These are phyloP conservation scores for Caenorhabditis angaria DNA, from an alignment of 2,888 invertebrate species.

Conservation along the genomic window DNA sequence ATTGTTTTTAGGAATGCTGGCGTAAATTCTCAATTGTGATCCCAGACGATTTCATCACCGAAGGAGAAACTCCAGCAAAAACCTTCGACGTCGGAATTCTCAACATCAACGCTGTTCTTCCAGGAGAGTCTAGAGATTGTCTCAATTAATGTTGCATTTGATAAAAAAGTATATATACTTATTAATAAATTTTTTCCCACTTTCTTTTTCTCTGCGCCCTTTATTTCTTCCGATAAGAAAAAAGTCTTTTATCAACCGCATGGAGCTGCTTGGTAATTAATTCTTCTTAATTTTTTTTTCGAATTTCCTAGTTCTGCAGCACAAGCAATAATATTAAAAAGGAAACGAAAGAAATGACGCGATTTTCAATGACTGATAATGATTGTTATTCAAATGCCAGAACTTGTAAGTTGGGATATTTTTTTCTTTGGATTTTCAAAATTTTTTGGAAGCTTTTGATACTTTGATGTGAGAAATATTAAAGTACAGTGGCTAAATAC, in stretches of 20 bases:
- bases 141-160: constrained; percentile 48
- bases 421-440: too few species aligned
- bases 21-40: constrained; percentile 62
- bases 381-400: not conserved
- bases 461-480: too few species aligned
- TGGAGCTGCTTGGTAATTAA: not conserved
- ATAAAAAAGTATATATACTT: not conserved
- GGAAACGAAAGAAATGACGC: not conserved
- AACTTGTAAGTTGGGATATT: not conserved
- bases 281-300: too few species aligned
- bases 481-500: too few species aligned
- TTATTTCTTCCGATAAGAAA: not conserved
- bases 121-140: constrained; percentile 66
- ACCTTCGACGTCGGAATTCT: constrained; percentile 64
- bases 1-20: constrained; percentile 61
- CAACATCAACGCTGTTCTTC: constrained; percentile 62
- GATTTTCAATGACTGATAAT: not conserved
- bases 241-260: not conserved
- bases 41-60: constrained; percentile 60
- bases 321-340: too few species aligned
- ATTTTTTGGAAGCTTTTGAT: not conserved
- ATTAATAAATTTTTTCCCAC: constrained; percentile 10
- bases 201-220: constrained; percentile 13
- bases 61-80: constrained; percentile 55
- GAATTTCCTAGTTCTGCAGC: too few species aligned